phyloP scores from a whole-genome alignment of 2,797 vertebrate species.

The Sebastes trivittatus region DNA sequence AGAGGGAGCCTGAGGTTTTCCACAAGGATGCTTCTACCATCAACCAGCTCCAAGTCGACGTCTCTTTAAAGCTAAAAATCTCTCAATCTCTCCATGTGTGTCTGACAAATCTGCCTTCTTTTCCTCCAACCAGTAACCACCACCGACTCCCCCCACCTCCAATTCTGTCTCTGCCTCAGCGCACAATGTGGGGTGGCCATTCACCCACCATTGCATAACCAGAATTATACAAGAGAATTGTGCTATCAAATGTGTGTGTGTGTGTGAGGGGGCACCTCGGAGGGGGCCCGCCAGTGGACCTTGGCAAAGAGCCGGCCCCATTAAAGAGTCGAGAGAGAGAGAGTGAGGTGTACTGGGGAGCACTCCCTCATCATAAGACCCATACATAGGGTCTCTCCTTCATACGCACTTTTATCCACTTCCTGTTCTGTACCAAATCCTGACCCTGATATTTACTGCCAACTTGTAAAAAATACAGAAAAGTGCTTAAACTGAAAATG shows the following conservation, averaged over 20 bases:
- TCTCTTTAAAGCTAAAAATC: neutral
- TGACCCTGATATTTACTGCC: neutral
- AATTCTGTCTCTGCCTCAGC: slow-evolving; percentile 56
- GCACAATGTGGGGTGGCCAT: slow-evolving; percentile 69
- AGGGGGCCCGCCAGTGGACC: slow-evolving; percentile 61
- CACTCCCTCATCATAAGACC: slow-evolving; percentile 2
- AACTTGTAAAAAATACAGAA: neutral
- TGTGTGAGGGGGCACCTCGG: slow-evolving; percentile 52
- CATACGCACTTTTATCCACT: neutral
- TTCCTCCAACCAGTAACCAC: slow-evolving; percentile 13
- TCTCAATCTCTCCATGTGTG: neutral
- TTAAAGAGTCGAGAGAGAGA: slow-evolving; percentile 44
- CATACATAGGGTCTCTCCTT: neutral
- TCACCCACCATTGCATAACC: slow-evolving; percentile 78
- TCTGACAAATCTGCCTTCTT: neutral
- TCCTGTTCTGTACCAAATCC: neutral
- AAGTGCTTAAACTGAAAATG: neutral
- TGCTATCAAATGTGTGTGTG: slow-evolving; percentile 54
- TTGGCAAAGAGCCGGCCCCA: slow-evolving; percentile 61
- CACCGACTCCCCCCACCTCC: neutral
- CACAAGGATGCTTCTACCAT: neutral
- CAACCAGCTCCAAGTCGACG: neutral
- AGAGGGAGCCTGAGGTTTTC: neutral
- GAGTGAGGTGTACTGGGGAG: slow-evolving; percentile 16
- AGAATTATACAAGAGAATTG: slow-evolving; percentile 75